These are phyloP conservation scores for Bombus sylvicola DNA, from an alignment of 1,140 invertebrate genomes.

Conservation along the genomic window DNA sequence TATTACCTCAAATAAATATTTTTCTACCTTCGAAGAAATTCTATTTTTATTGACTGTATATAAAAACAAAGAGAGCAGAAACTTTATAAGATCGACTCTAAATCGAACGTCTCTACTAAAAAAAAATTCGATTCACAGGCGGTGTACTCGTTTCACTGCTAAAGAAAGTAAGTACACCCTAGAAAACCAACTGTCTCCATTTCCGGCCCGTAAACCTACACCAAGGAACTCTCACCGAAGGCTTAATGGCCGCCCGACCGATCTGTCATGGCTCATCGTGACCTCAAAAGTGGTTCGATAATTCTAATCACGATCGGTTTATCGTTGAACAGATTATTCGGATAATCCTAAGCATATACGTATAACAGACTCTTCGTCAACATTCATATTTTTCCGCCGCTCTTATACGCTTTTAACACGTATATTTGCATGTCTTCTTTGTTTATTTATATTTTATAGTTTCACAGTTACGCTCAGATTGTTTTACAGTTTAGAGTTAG, in stretches of 20 bases:
- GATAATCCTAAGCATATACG: conserved; percentile 69
- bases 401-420: neutral
- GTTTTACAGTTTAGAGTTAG: neutral
- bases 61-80: neutral
- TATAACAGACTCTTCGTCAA: conserved; percentile 63
- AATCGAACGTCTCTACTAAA: neutral
- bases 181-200: conserved; percentile 69
- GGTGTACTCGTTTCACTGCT: neutral
- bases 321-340: conserved; percentile 62
- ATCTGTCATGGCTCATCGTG: conserved; percentile 68
- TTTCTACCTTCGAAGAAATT: conserved; percentile 31
- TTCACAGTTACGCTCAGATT: neutral
- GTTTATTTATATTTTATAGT: neutral
- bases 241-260: conserved; percentile 33
- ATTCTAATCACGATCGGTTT: conserved; percentile 73
- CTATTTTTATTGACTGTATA: neutral
- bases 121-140: neutral
- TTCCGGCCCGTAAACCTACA: conserved; percentile 71
- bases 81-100: neutral
- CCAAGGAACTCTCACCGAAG: conserved; percentile 75
- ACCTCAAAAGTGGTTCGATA: conserved; percentile 79
- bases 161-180: conserved; percentile 72
- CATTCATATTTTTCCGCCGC: too few species aligned
- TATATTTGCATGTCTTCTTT: neutral
- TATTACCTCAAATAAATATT: conserved; percentile 70